A percentile compares a stretch with the other conserved stretches of the same genome.
These are phyloP conservation scores for Tetragonula clypearis DNA, from an alignment of 1,140 invertebrate genomes.

Conservation along the genomic window DNA sequence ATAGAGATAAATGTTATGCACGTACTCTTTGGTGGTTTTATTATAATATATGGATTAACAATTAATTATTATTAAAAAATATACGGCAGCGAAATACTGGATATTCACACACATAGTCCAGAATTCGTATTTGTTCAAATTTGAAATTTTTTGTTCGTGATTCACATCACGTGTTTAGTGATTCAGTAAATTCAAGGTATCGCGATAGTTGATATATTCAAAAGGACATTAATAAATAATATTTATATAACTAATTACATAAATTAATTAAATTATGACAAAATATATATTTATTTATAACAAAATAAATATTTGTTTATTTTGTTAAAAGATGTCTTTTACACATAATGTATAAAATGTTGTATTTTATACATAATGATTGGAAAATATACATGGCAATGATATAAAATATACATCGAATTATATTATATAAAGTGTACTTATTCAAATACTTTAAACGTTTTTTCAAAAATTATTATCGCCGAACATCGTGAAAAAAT, in stretches of 20 bases:
- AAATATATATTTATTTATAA: background rate
- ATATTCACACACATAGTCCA: conserved; percentile 31
- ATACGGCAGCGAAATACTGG: background rate
- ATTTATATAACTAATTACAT: background rate
- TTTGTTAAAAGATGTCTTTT: background rate
- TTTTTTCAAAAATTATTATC: background rate
- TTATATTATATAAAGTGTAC: background rate
- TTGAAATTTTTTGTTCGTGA: background rate
- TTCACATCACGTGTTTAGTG: background rate
- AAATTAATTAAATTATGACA: background rate
- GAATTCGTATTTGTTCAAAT: conserved; percentile 5
- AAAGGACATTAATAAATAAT: background rate
- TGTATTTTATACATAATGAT: background rate
- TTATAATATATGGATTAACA: conserved; percentile 11
- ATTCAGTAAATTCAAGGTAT: background rate
- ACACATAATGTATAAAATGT: too few relatives aligned
- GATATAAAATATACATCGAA: background rate
- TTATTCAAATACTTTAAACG: background rate
- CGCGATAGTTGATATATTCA: background rate
- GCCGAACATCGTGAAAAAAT: too few relatives aligned
- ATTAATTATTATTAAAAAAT: background rate
- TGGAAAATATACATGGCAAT: background rate
- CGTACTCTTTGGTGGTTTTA: background rate
- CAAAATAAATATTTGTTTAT: conserved; percentile 36
- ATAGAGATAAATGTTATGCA: background rate